Base-by-base conservation (phyloP, 2,888 invertebrate species). In the Troilus luridus region DNA sequence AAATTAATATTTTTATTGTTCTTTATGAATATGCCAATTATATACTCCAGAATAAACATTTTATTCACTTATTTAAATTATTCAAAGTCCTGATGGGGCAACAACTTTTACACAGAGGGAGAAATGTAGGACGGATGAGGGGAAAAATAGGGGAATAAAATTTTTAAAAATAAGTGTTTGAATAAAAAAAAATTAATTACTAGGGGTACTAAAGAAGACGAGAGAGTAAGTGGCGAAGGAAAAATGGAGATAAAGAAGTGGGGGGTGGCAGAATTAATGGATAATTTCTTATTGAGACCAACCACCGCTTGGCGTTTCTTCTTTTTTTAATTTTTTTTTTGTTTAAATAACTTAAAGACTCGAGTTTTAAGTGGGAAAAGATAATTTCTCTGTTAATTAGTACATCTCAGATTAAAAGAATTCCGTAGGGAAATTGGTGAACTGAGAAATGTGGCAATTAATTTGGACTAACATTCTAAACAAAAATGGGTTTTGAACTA, bases 311-410 rank as follows among this genome's bases (percentile, higher is more conserved):
- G 17, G 41, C 27, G 27, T 77, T 77, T 77, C n/a, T n/a, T 77
- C 14, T 77, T 41, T 17, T 17, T 41, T 77, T 41, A 7, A 17
- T 41, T 77, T 77, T 72, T 72, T 72, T 72, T 41, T 21, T 27
- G 27, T 77, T 77, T 77, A 27, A 77, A 77, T 77, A 77, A 77
- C 27, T 77, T 77, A 77, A 77, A 77, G 72, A 77, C 72, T 77
- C 72, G 9, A 72, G 17, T 24, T 41, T 77, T 77, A 77, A 41
- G 27, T 77, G 27, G 41, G 41, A 41, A 27, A 27, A 27, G 72
- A 77, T 77, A 77, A 77, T 77, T 77, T 41, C 41, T 41, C 19
- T 77, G 27, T 77, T 77, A 77, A 77, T 77, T 77, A 77, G 17
- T 41, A 77, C 8, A 77, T 77, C 41, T 41, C 7, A 77, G 72